Percentiles rank a stretch among this genome's conserved stretches.
Conservation (phyloP, 2,888 invertebrate species). For the Cyclophora albipunctata region DNA sequence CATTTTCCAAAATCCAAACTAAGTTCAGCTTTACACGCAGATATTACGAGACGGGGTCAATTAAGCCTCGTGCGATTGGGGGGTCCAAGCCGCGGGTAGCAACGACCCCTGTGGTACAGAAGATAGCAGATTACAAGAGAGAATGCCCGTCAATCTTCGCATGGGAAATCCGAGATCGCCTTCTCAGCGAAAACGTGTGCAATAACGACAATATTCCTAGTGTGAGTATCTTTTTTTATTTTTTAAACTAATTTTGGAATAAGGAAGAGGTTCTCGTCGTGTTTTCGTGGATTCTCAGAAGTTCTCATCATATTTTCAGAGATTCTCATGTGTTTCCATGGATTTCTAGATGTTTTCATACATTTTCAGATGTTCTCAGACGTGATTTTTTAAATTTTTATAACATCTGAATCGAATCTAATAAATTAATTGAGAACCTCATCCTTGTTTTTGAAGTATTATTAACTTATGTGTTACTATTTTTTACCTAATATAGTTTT, state of each 20-base stretch:
- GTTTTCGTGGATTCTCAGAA: too few relatives aligned
- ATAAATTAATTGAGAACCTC: too few relatives aligned
- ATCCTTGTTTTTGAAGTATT: too few relatives aligned
- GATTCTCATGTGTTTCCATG: too few relatives aligned
- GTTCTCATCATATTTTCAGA: too few relatives aligned
- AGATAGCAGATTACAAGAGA: conserved; percentile 97
- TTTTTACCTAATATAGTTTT: too few relatives aligned
- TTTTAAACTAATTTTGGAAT: background rate
- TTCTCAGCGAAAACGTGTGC: conserved; percentile 95
- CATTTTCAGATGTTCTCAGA: too few relatives aligned
- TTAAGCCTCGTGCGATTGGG: conserved; percentile 97
- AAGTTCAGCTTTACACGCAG: conserved; percentile 76
- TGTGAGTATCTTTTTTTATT: conserved; percentile 80
- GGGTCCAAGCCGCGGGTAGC: conserved; percentile 97
- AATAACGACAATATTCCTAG: conserved; percentile 98
- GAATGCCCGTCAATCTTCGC: conserved; percentile 99
- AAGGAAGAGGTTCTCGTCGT: too few relatives aligned
- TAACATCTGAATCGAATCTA: too few relatives aligned
- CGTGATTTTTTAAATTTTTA: too few relatives aligned
- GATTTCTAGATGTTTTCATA: too few relatives aligned
- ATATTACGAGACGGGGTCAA: conserved; percentile 98
- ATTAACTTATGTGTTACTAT: too few relatives aligned
- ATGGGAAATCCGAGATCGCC: conserved; percentile 97
- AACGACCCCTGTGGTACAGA: conserved; percentile 93
- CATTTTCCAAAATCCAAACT: conserved; percentile 58